phyloP scores from a whole-genome alignment of 2,797 vertebrate species.

The Micrastur ruficollis region DNA sequence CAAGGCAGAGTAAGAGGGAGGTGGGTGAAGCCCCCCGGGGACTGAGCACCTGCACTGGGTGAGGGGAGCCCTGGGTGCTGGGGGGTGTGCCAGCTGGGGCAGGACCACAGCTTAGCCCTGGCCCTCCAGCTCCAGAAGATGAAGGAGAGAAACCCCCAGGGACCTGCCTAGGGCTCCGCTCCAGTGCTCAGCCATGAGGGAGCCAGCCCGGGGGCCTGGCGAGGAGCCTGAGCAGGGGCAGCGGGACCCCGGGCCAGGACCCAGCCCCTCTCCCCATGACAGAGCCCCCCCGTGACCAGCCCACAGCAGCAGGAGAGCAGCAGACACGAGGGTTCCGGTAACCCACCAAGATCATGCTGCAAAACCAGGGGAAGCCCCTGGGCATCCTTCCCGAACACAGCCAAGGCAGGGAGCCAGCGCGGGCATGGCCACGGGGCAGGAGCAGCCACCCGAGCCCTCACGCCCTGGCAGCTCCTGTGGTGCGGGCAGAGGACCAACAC shows the following conservation, averaged over 20 bases:
- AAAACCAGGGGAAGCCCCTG: neutral
- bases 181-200: accelerated
- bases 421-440: accelerated
- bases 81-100: neutral
- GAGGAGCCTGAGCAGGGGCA: neutral
- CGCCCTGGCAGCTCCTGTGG: neutral
- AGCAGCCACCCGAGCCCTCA: neutral
- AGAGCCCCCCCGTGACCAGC: neutral
- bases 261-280: neutral
- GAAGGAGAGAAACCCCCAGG: neutral
- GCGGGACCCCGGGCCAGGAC: neutral
- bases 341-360: neutral
- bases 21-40: neutral
- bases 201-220: too few species aligned
- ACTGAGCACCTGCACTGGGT: accelerated
- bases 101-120: neutral
- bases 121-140: neutral
- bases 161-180: too few species aligned
- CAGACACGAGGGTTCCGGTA: neutral
- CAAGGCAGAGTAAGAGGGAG: neutral
- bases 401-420: neutral
- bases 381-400: accelerated
- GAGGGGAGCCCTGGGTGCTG: neutral
- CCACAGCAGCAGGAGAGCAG: neutral
- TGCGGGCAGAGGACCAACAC: accelerated